Conservation (phyloP, 2,797 vertebrate genomes). For the Hemitrygon akajei region DNA sequence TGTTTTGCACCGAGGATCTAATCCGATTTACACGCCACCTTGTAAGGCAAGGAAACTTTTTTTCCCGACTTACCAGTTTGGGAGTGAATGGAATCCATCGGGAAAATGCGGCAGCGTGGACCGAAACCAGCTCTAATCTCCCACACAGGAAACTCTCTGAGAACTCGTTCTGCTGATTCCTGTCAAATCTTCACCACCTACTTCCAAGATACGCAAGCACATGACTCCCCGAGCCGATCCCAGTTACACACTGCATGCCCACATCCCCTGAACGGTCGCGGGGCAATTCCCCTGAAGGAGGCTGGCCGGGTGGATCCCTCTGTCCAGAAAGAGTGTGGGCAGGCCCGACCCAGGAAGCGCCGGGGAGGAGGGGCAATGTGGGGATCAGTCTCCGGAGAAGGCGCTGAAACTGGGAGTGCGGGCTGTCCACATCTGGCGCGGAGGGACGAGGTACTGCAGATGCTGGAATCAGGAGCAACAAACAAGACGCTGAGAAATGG, state of each 20-base stretch:
- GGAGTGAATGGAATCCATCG: background rate
- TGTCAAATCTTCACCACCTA: background rate
- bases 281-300: no score
- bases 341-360: no score
- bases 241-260: background rate
- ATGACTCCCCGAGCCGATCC: background rate
- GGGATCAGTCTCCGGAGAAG: no score
- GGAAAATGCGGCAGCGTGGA: background rate
- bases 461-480: no score
- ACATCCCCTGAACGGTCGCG: background rate
- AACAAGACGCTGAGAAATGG: no score
- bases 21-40: background rate
- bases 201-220: background rate
- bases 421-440: no score
- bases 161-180: background rate
- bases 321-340: no score
- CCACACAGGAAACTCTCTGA: background rate
- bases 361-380: no score
- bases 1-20: background rate
- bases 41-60: background rate
- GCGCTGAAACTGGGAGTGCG: no score
- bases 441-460: no score
- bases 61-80: constrained; percentile 9
- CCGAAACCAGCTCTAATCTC: background rate
- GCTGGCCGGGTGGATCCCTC: no score